Conservation (phyloP, 2,113 vertebrate species). For the Tupaia tana region DNA sequence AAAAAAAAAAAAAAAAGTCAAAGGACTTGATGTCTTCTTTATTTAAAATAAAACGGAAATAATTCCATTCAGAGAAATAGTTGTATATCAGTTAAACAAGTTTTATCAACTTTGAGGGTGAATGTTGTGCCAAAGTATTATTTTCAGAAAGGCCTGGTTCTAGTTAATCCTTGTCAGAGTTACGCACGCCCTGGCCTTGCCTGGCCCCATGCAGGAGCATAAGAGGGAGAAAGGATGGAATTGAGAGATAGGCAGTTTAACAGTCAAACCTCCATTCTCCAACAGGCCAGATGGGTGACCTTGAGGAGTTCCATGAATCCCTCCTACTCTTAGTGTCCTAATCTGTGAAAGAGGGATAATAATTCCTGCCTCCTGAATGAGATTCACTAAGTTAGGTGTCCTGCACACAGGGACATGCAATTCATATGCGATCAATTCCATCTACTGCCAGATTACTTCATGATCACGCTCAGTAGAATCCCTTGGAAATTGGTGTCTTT, state of each 20-base stretch:
- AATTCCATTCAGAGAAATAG: background rate
- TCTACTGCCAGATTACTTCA: background rate
- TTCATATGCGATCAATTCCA: background rate
- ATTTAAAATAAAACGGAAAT: background rate
- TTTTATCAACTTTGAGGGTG: background rate
- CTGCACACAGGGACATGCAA: too few relatives aligned
- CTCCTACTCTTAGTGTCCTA: background rate
- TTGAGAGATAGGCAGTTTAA: background rate
- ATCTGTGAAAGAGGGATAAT: background rate
- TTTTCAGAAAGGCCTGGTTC: background rate
- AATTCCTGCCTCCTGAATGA: background rate
- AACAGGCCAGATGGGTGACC: background rate
- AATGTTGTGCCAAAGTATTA: background rate
- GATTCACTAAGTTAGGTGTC: too few relatives aligned
- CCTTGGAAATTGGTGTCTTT: background rate
- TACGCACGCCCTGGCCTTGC: background rate
- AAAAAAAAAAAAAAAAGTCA: background rate
- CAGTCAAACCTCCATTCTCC: background rate
- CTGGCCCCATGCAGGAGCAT: accelerated
- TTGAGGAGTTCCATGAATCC: background rate
- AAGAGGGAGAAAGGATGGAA: background rate
- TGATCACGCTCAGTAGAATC: background rate
- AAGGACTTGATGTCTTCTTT: constrained; percentile 9
- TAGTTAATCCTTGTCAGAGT: background rate
- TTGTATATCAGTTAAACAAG: background rate